These are phyloP conservation scores for Drosophila sechellia DNA, from an alignment of 1,140 invertebrate species.

Conservation along the genomic window DNA sequence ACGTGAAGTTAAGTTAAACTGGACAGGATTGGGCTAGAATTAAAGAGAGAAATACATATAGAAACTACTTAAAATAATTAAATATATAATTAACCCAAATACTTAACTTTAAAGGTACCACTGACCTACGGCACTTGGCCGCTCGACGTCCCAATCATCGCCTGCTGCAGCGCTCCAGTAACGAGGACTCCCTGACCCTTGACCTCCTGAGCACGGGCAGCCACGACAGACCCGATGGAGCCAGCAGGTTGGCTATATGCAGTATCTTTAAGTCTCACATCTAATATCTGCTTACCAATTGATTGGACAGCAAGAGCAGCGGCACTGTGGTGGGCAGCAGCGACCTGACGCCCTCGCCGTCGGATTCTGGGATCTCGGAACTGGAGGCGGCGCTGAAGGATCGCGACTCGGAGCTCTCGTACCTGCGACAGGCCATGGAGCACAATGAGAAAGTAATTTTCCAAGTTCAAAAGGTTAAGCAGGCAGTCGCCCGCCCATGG, in stretches of 20 bases:
- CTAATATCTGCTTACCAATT: not conserved
- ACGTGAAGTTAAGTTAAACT: not conserved
- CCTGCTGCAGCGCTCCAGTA: slow-evolving; percentile 46
- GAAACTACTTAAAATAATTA: no score
- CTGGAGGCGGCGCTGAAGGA: slow-evolving; percentile 90
- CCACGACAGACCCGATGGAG: slow-evolving; percentile 53
- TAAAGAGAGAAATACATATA: no score
- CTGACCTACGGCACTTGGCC: slow-evolving; percentile 72
- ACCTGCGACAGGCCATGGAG: slow-evolving; percentile 91
- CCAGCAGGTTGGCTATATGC: slow-evolving; percentile 38
- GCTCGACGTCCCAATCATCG: slow-evolving; percentile 62
- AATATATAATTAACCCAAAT: not conserved
- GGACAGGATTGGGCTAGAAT: not conserved
- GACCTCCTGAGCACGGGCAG: slow-evolving; percentile 28
- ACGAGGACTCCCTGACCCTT: slow-evolving; percentile 48
- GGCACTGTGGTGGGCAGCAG: slow-evolving; percentile 58
- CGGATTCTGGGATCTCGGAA: slow-evolving; percentile 92
- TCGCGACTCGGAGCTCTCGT: slow-evolving; percentile 90
- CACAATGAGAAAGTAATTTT: slow-evolving; percentile 92
- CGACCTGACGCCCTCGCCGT: slow-evolving; percentile 90
- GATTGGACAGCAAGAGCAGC: slow-evolving; percentile 45
- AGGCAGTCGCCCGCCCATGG: not conserved
- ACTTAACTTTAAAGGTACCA: slow-evolving; percentile 49
- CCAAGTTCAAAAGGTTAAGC: slow-evolving; percentile 83
- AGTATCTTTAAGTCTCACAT: not conserved